These are phyloP conservation scores for Philaethria dido DNA, from an alignment of 2,888 invertebrate genomes.

Conservation along the genomic window DNA sequence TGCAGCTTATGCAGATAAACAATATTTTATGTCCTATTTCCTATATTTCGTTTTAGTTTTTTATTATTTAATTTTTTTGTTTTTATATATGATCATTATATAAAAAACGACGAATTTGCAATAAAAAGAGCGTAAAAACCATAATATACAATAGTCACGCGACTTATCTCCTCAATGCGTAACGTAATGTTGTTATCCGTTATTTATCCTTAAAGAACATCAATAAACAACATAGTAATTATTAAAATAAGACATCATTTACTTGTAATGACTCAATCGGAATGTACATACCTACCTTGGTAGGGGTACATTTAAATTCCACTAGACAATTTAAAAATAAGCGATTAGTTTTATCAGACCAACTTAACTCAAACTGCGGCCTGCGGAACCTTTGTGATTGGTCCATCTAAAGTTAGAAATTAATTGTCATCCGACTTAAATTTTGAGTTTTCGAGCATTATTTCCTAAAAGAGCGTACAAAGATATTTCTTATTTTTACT, in stretches of 20 bases:
- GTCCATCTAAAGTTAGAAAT: no score
- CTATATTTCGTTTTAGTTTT: not conserved
- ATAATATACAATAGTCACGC: not conserved
- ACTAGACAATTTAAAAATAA: not conserved
- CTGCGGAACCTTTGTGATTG: no score
- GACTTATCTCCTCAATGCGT: not conserved
- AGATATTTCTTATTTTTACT: no score
- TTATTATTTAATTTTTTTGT: no score
- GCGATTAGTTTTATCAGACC: no score
- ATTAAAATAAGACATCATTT: not conserved
- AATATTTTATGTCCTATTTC: not conserved
- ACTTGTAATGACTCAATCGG: not conserved
- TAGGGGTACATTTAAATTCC: not conserved
- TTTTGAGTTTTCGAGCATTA: no score
- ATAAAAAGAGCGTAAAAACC: not conserved
- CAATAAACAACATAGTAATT: not conserved
- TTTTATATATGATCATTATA: not conserved
- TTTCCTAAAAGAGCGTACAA: no score
- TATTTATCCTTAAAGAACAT: not conserved
- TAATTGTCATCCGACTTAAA: no score
- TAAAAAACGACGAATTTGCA: no score
- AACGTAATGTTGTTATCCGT: not conserved
- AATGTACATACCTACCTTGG: not conserved
- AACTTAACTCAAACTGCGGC: no score
- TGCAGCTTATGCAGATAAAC: slow-evolving; percentile 11